These are phyloP conservation scores for Datnioides undecimradiatus DNA, from an alignment of 2,113 vertebrate genomes.

Conservation along the genomic window DNA sequence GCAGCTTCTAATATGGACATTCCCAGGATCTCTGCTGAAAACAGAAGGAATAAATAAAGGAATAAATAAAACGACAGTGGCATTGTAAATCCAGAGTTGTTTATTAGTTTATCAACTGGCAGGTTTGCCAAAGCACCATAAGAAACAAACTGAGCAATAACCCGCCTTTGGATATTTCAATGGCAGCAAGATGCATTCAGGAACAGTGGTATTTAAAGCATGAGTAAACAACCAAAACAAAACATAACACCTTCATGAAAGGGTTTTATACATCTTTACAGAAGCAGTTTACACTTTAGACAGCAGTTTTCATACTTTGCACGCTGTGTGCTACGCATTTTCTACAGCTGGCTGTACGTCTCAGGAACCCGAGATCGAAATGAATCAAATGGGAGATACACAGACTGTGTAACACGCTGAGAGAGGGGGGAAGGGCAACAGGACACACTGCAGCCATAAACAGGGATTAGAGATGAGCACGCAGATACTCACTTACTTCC, in stretches of 20 bases:
- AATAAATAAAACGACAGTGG: constrained; percentile 30
- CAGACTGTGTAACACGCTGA: not conserved
- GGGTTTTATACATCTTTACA: constrained; percentile 38
- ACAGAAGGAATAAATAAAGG: not conserved
- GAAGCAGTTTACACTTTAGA: constrained; percentile 44
- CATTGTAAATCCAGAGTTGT: constrained; percentile 61
- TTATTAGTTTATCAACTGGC: constrained; percentile 76
- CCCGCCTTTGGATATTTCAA: constrained; percentile 31
- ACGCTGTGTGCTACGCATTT: constrained; percentile 17
- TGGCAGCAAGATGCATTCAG: constrained; percentile 55
- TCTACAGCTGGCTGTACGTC: constrained; percentile 39
- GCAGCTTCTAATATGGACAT: not conserved
- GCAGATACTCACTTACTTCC: constrained; percentile 59
- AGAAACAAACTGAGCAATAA: constrained; percentile 54
- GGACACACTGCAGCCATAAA: constrained; percentile 48
- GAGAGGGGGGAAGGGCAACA: constrained; percentile 48
- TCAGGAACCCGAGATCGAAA: constrained; percentile 49
- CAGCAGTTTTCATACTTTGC: constrained; percentile 33
- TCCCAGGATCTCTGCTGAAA: constrained; percentile 14
- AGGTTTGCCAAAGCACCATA: constrained; percentile 77
- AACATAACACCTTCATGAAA: constrained; percentile 34
- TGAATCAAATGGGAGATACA: constrained; percentile 34
- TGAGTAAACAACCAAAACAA: constrained; percentile 50
- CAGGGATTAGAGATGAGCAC: constrained; percentile 73
- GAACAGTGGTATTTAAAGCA: constrained; percentile 56